Conservation (phyloP, 2,113 vertebrate species). For the Xenotilapia caudafasciata region DNA sequence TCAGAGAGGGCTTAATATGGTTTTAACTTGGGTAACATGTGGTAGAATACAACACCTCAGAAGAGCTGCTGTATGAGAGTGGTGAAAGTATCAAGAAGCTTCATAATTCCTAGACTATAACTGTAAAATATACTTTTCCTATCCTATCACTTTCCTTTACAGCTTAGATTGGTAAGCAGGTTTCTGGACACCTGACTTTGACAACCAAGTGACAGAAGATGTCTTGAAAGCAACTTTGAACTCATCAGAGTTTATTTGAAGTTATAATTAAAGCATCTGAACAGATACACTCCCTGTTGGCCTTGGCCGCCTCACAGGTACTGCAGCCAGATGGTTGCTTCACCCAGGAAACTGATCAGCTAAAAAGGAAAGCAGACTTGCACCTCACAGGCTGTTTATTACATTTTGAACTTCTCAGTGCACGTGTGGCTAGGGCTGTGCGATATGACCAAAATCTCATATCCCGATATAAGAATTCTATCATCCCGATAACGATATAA, state of each 20-base stretch:
- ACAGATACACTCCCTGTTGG: background rate
- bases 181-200: background rate
- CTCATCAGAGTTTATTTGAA: background rate
- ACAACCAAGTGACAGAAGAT: conserved; percentile 21
- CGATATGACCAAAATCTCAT: too few relatives aligned
- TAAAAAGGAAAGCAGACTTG: background rate
- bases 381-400: background rate
- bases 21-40: background rate
- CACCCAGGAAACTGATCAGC: background rate
- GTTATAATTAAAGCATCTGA: background rate
- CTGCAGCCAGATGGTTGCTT: conserved; percentile 12
- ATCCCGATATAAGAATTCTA: background rate
- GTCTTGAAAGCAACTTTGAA: conserved; percentile 10
- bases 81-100: background rate
- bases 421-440: background rate
- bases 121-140: background rate
- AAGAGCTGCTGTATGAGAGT: background rate
- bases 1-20: background rate
- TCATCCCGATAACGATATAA: fast-evolving
- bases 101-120: background rate
- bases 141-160: background rate
- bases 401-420: background rate
- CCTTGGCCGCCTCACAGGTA: background rate
- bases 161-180: background rate
- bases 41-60: background rate